Conservation (phyloP, 1,140 invertebrate species). For the Bombus pascuorum region DNA sequence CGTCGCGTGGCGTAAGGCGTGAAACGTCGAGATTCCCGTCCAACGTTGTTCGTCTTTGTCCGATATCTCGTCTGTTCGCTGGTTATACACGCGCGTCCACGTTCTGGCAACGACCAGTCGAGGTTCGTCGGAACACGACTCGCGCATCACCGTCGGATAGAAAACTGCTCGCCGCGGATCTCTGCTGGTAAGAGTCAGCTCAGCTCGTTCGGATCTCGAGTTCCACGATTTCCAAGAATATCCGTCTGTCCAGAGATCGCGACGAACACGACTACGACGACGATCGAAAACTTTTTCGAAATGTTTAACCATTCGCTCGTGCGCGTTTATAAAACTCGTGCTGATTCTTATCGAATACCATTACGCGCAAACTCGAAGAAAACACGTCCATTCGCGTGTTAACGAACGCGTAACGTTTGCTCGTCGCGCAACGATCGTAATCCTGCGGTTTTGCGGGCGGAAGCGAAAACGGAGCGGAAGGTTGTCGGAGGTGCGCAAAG, state of each 20-base stretch:
- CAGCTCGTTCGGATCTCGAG: too few relatives aligned
- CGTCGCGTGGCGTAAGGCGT: too few relatives aligned
- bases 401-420: neutral
- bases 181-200: too few relatives aligned
- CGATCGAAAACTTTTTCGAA: neutral
- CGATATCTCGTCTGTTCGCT: neutral
- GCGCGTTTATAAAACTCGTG: neutral
- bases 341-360: too few relatives aligned
- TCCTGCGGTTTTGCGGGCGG: neutral
- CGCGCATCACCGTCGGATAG: slow-evolving; percentile 26
- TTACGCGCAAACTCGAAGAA: too few relatives aligned
- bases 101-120: neutral
- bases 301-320: neutral
- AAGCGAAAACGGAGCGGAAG: neutral
- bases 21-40: neutral
- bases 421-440: neutral
- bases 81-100: neutral
- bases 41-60: neutral
- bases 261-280: neutral
- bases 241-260: rapidly evolving
- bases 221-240: neutral
- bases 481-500: neutral
- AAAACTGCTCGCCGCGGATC: slow-evolving; percentile 13
- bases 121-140: neutral
- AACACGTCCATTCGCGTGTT: neutral